Base-by-base conservation (phyloP, 2,113 vertebrate genomes). In the Channa maculata region DNA sequence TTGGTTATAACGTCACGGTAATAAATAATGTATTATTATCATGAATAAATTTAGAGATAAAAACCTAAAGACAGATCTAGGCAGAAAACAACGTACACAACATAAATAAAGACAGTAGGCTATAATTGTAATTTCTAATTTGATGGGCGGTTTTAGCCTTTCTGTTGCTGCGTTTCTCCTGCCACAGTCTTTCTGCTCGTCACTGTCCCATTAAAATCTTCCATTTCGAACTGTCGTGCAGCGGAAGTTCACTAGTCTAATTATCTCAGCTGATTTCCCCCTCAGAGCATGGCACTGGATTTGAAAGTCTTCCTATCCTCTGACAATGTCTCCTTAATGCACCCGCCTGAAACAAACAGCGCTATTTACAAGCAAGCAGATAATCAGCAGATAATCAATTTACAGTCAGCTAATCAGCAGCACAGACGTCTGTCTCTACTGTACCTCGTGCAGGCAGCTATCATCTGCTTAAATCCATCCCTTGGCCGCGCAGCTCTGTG, bases 401-500 rank as follows among this genome's bases (percentile, higher is more conserved):
- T 2, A 41, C 44, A 11, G 3, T 15, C 54, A 38, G 59, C 14
- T 70, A 4, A 8, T 63, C 46, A 46, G 38, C 49, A 36, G 57
- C 53, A 9, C 45, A 11, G 5, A 14, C 24, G 41, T 24, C 24
- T 11, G 11, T 55, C 62, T 75, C 33, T 65, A 68, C 88, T 63
- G 78, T 93, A 94, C 92, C 94, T 94, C 89, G 73, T 69, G 77
- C 87, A 51, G 77, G 85, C 79, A 66, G 71, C 69, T 82, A 90
- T 89, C 90, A 92, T 80, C 84, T 77, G 86, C 84, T 80, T 85
- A 86, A 82, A 85, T 90, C 84, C 93, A 94, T 94, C 80, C 86
- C 88, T 34, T 48, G 43, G 65, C 77, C 2, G 39, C 38, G 70
- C 77, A n/a, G 71, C 79, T 82, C 52, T 36, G 54, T 88, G 59